A percentile compares a stretch with the other conserved stretches of the same genome.
Conservation (phyloP, 2,797 vertebrate species). For the Fringilla coelebs region DNA sequence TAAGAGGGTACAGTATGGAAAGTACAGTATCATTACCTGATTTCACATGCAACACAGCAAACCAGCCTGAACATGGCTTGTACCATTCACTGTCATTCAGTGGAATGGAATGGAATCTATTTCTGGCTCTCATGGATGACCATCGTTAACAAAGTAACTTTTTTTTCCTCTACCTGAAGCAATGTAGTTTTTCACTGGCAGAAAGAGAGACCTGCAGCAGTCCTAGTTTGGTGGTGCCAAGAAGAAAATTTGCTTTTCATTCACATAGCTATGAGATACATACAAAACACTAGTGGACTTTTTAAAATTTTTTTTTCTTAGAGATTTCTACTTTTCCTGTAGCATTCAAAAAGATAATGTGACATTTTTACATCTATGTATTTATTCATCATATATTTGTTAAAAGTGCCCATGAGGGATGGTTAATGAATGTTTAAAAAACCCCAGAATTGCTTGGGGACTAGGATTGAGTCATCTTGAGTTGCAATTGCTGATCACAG, state of each 20-base stretch:
- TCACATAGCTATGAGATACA: background rate
- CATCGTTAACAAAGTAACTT: background rate
- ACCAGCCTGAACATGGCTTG: background rate
- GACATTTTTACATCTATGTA: background rate
- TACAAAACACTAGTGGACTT: background rate
- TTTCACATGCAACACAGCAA: background rate
- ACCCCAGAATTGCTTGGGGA: rapidly evolving
- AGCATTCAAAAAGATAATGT: background rate
- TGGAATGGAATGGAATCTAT: no score
- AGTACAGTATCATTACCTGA: background rate
- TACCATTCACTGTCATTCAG: background rate
- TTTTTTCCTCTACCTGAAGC: slow-evolving; percentile 12
- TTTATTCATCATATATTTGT: background rate
- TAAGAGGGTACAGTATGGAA: background rate
- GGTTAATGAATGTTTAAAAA: background rate
- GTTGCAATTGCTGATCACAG: background rate
- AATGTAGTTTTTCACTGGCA: background rate
- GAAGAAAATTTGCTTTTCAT: background rate
- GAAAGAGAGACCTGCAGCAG: background rate
- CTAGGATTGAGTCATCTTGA: background rate
- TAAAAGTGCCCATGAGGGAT: background rate
- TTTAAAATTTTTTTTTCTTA: background rate
- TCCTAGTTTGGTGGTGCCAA: background rate
- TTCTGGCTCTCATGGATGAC: background rate
- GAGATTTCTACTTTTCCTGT: background rate